phyloP scores from a whole-genome alignment of 2,797 vertebrate species.

The Pangasius larnaudii region DNA sequence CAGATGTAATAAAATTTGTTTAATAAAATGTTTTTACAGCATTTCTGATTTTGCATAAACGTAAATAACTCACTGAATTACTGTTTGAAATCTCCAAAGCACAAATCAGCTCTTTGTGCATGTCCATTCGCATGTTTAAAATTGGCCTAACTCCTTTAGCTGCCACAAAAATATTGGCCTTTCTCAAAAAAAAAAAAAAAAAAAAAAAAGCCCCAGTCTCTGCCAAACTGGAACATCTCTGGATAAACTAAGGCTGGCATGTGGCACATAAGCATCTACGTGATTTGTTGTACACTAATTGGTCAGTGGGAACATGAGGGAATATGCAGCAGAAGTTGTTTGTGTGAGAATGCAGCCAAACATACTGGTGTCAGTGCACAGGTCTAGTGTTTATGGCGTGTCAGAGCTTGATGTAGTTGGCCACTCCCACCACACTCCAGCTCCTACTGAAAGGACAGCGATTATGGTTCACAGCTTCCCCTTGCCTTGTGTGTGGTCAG shows the following conservation, averaged over 20 bases:
- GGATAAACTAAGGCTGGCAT: constrained; percentile 19
- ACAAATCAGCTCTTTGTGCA: not conserved
- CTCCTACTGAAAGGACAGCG: not conserved
- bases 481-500: not conserved
- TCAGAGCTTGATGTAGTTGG: not conserved
- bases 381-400: not conserved
- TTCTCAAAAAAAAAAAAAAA: constrained; percentile 42
- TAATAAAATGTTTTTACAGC: not conserved
- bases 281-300: constrained; percentile 7
- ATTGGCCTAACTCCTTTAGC: constrained; percentile 60
- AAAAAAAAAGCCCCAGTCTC: constrained; percentile 55
- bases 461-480: not conserved
- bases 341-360: not conserved
- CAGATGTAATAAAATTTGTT: not conserved
- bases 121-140: not conserved
- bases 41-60: not conserved
- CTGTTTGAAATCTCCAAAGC: not conserved
- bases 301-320: not conserved
- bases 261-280: constrained; percentile 18
- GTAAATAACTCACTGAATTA: not conserved
- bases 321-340: constrained; percentile 11
- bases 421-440: not conserved
- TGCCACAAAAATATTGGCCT: constrained; percentile 62
- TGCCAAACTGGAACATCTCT: constrained; percentile 59
- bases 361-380: constrained; percentile 5